Base-by-base conservation (phyloP, 2,113 vertebrate genomes). In the Antechinus flavipes region DNA sequence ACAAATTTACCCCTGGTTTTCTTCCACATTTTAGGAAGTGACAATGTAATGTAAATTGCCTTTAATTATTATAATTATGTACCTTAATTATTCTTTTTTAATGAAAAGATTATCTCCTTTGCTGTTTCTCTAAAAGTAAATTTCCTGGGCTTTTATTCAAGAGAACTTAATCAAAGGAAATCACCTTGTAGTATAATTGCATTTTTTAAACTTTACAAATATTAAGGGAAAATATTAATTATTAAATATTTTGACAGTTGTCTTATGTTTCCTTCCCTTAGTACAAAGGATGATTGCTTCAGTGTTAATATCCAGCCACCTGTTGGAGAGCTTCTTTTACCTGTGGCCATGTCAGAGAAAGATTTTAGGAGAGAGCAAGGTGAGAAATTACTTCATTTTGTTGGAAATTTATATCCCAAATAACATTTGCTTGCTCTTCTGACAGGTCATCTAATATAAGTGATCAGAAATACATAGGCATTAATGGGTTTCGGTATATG, bases 341-440 rank as follows among this genome's bases (percentile, higher is more conserved):
- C 99, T 95, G 98, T 99, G 93, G 99, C 98, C 97, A 99, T 99
- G 99, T 99, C 99, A 25, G 99, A 99, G 95, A 99, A 99, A 89
- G 99, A 99, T 97, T 99, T 99, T 97, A 99, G 98, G 98, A 99
- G 98, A 97, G 99, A 99, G 93, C 99, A 99, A 99, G 99, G 99
- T 99, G 97, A 99, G 98, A 96, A 95, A 91, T 95, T 50, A 49
- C 91, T 93, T 5, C 30, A 92, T 0, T 95, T 97, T 92, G 93
- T 56, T 91, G 54, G 26, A 93, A 96, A 91, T 84, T 90, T 92
- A 52, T 91, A 49, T 91, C n/a, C 58, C 94, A 92, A 89, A 54
- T 89, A 89, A 26, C 93, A 16, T 54, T 4, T 91, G 55, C 35
- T 94, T 54, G 27, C 94, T 46, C 52, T 47, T 93, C 68, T 95